Base-by-base conservation (phyloP, 2,888 invertebrate genomes). In the Mellilla xanthometata region DNA sequence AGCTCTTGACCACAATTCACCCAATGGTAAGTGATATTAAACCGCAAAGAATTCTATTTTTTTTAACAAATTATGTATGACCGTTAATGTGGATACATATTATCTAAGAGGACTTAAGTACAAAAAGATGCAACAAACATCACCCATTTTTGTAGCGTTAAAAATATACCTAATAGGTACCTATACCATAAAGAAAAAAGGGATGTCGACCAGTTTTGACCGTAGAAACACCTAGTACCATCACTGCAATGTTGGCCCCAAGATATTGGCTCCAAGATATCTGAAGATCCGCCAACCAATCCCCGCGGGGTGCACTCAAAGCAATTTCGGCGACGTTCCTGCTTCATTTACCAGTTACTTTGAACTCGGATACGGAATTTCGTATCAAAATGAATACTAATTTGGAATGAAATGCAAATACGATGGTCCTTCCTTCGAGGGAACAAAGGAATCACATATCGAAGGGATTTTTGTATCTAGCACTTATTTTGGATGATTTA, bases 291-390 rank as follows among this genome's bases (percentile, higher is more conserved):
- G 38, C 38, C 26, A 46, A 35, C 31, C 33, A 12, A 23, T 2
- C 58, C 65, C 56, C 1, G 34, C 57, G 51, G 64, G 33, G 27
- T 65, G 67, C 68, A 72, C 71, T 72, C 68, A 62, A 60, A 62
- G 60, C 66, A 68, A 72, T 74, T 67, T 62, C 52, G 58, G 47
- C 50, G 49, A 60, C 56, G 52, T 62, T 47, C 48, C 55, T 62
- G 63, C 60, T 67, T 70, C 66, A 67, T 68, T 68, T 62, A 48
- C 50, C 42, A 50, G 56, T 26, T 60, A 54, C 59, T 62, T 58
- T 64, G 57, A 58, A 57, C 60, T 42, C 45, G 56, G 60, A 58
- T 66, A 53, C 52, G 35, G 47, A 49, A 59, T 63, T 58, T 54
- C 29, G 55, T 56, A 56, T 56, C 60, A 58, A 56, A 60, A 64